Base-by-base conservation (phyloP, 2,113 vertebrate genomes). In the Neolamprologus modestus region DNA sequence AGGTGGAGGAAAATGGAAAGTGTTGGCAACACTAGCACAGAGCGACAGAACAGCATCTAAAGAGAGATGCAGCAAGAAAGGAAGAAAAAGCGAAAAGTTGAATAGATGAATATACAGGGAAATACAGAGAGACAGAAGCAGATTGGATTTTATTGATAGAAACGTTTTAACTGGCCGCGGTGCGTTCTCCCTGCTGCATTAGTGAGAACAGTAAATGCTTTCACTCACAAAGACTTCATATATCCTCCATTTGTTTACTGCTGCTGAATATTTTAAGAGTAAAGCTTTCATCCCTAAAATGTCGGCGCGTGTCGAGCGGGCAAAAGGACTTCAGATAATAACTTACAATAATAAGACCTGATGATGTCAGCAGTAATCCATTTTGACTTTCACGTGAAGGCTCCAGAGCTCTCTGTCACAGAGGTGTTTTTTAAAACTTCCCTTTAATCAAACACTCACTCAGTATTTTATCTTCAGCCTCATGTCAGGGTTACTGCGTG, bases 231-330 rank as follows among this genome's bases (percentile, higher is more conserved):
- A 73, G 59, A 86, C 93, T 88, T 88, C 89, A 92, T 81, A 87
- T 76, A 79, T 84, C 82, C 89, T 93, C 79, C 71, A 47, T 91
- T 80, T 91, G 89, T 93, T 91, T 92, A 88, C 84, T 9, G 54
- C 91, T 73, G 89, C 84, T 89, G 89, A 92, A 92, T 90, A 90
- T 89, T 94, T 90, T 68, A 94, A 87, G 87, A 92, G 87, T 83
- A 26, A 82, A 87, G 92, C 92, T 93, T 91, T 93, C 87, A 88
- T 52, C 42, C 24, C 78, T 91, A 59, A 92, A 80, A 89, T 9
- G 42, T 73, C 19, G 17, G 47, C 1, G 35, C 5, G 1, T 8
- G 63, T 82, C 9, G 16, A 82, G 89, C 16, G 17, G 24, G 37
- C 33, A 42, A 8, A 61, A 1, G 66, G 53, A 82, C 61, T 40